phyloP scores from a whole-genome alignment of 1,140 invertebrate species.

The Polypedilum vanderplanki region DNA sequence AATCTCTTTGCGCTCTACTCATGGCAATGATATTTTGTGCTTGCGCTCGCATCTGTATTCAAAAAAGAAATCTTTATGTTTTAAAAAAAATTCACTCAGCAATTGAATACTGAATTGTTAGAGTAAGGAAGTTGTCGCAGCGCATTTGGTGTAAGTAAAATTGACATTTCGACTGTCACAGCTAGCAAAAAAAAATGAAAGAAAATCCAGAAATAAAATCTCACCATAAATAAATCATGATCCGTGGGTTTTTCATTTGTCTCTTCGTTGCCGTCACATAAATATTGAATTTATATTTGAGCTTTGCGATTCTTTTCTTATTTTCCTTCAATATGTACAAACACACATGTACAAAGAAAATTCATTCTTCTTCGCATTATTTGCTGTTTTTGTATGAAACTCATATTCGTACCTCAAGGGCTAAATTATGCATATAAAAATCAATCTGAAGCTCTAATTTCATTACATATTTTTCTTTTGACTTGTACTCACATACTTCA shows the following conservation, averaged over 20 bases:
- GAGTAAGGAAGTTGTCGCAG: too few relatives aligned
- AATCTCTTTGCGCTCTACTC: too few relatives aligned
- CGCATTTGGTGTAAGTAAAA: too few relatives aligned
- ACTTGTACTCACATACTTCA: background rate
- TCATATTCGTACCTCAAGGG: background rate
- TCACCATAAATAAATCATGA: background rate
- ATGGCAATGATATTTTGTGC: too few relatives aligned
- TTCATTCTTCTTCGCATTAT: background rate
- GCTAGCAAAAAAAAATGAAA: background rate
- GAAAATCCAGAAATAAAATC: slow-evolving; percentile 13
- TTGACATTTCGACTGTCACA: too few relatives aligned
- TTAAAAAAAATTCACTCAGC: too few relatives aligned
- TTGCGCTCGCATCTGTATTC: too few relatives aligned
- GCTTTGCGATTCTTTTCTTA: background rate
- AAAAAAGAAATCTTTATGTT: too few relatives aligned
- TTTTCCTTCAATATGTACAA: background rate
- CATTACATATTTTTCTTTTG: background rate
- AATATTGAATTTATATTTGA: background rate
- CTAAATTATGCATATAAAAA: slow-evolving; percentile 14
- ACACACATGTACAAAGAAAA: background rate
- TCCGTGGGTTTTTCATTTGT: background rate
- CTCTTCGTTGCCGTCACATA: background rate
- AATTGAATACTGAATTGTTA: too few relatives aligned
- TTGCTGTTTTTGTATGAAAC: background rate
- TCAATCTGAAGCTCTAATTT: slow-evolving; percentile 13